Evolutionary conservation across 2,113 vertebrate species (phyloP).

Genomic region (Megaceryle maxima): DNA sequence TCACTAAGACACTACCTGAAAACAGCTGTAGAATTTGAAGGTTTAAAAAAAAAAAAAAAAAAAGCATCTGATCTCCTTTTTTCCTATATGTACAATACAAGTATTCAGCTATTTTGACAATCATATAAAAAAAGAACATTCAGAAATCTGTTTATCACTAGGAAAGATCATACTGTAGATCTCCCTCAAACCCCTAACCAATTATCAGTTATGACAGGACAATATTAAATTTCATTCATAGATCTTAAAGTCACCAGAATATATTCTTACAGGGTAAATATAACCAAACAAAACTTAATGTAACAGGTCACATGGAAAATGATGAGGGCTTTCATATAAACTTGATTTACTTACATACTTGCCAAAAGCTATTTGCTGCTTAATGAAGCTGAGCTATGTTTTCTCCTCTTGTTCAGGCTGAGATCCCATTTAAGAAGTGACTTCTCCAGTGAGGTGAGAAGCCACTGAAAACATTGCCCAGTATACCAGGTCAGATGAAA

Average conservation of each 20-base stretch:
- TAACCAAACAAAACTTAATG: not conserved
- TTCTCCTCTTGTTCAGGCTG: not conserved
- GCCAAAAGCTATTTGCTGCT: constrained; percentile 19
- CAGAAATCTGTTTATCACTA: not conserved
- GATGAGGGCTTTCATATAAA: constrained; percentile 14
- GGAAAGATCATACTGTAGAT: not conserved
- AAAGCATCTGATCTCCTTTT: not conserved
- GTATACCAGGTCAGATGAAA: not conserved
- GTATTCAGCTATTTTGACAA: not conserved
- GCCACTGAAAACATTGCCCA: not conserved
- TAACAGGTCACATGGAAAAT: not conserved
- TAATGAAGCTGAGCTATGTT: constrained; percentile 4
- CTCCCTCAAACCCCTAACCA: not conserved
- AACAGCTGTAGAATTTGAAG: not conserved
- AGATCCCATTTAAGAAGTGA: not conserved
- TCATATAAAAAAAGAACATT: not conserved
- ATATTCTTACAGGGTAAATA: not conserved
- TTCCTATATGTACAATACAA: not conserved
- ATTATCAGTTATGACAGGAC: not conserved
- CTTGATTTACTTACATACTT: not conserved
- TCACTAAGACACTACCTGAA: not conserved
- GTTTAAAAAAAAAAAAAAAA: not conserved
- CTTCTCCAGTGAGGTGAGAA: not conserved
- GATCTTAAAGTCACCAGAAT: not conserved
- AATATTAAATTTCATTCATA: not conserved